Evolutionary conservation across 2,113 vertebrate species (phyloP).

Genomic region (Leuciscus idus): DNA sequence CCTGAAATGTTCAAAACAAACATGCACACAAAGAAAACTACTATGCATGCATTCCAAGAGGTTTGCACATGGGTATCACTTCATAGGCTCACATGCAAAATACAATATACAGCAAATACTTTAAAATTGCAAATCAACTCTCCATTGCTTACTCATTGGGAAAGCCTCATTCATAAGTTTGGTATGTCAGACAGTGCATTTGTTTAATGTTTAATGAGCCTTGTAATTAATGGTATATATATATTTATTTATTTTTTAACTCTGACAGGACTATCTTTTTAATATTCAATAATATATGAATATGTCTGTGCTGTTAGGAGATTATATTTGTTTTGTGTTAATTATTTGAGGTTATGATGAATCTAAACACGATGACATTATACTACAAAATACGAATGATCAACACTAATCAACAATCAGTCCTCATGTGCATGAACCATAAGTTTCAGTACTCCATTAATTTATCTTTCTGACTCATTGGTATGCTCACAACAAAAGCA

Average conservation of each 20-base stretch:
- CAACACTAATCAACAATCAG: background rate
- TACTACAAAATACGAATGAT: background rate
- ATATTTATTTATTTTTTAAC: background rate
- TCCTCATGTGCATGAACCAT: background rate
- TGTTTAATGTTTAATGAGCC: background rate
- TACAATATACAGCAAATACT: constrained; percentile 9
- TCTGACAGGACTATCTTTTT: background rate
- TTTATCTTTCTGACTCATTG: constrained; percentile 15
- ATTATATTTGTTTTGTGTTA: background rate
- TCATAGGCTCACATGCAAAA: background rate
- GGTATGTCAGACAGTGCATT: background rate
- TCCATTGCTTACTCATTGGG: background rate
- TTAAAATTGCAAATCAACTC: background rate
- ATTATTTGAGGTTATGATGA: background rate
- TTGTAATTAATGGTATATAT: background rate
- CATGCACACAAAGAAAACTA: constrained; percentile 19
- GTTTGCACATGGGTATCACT: background rate
- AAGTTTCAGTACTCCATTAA: background rate
- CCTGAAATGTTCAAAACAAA: constrained; percentile 7
- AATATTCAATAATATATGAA: background rate
- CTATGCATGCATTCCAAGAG: background rate
- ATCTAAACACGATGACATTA: background rate
- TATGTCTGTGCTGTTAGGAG: background rate
- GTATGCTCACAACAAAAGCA: constrained; percentile 25
- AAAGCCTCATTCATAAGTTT: background rate